Conservation (phyloP, 2,888 invertebrate genomes). For the Glyphotaelius pellucidus region DNA sequence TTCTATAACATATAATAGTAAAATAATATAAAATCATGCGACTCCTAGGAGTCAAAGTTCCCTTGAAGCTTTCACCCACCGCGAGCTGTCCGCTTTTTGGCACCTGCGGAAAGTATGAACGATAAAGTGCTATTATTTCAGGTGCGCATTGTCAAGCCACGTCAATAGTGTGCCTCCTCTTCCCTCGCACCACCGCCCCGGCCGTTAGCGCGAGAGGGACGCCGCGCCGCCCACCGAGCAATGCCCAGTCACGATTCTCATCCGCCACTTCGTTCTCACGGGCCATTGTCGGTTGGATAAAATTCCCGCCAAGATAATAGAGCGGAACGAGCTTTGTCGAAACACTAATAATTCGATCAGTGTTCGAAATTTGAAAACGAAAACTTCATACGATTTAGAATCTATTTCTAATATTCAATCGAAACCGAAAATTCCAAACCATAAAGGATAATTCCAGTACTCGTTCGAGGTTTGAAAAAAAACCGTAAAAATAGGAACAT, state of each 20-base stretch:
- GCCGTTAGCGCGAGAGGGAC: slow-evolving; percentile 25
- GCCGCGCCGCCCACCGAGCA: slow-evolving; percentile 18
- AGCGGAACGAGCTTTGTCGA: slow-evolving; percentile 45
- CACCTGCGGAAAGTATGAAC: slow-evolving; percentile 28
- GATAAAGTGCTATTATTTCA: slow-evolving; percentile 35
- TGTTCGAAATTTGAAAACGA: slow-evolving; percentile 26
- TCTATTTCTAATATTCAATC: neutral
- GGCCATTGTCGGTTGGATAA: slow-evolving; percentile 27
- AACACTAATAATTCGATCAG: slow-evolving; percentile 38
- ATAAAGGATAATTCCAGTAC: neutral
- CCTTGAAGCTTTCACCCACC: slow-evolving; percentile 11
- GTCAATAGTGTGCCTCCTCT: slow-evolving; percentile 17
- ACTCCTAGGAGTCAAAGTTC: slow-evolving; percentile 5
- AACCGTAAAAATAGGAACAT: neutral
- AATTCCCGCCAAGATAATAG: slow-evolving; percentile 44
- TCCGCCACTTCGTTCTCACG: slow-evolving; percentile 39
- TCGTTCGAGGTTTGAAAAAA: neutral
- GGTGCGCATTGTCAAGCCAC: slow-evolving; percentile 24
- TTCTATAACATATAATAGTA: neutral
- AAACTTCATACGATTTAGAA: neutral
- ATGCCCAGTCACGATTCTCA: slow-evolving; percentile 42
- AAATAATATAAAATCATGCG: neutral
- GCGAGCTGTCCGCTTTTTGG: slow-evolving; percentile 15
- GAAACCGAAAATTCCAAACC: neutral
- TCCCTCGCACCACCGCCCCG: neutral